These are phyloP conservation scores for Sander vitreus DNA, from an alignment of 2,113 vertebrate genomes.

Conservation along the genomic window DNA sequence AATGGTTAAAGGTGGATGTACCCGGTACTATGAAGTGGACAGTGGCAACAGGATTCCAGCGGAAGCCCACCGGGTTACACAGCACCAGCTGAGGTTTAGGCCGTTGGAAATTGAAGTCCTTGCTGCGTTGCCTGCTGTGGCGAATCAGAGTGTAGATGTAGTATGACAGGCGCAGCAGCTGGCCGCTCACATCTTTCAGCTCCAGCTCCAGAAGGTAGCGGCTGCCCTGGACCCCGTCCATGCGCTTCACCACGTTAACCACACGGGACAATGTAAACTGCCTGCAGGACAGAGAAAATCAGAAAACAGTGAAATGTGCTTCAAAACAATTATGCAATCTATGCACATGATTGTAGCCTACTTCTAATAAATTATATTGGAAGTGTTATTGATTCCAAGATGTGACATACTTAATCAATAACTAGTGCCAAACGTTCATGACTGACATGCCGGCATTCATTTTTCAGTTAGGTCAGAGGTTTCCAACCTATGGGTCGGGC, in stretches of 20 bases:
- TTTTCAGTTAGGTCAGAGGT: not conserved
- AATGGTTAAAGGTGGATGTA: conserved; percentile 50
- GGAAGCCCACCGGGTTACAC: conserved; percentile 91
- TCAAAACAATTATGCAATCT: not conserved
- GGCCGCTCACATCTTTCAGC: conserved; percentile 81
- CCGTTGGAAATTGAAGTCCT: not conserved
- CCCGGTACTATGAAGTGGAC: conserved; percentile 95
- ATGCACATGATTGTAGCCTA: not conserved
- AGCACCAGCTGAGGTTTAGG: conserved; percentile 73
- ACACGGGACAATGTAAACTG: conserved; percentile 87
- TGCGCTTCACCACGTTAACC: conserved; percentile 90
- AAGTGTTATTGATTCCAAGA: not conserved
- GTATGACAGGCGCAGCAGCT: conserved; percentile 86
- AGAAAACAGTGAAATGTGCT: not conserved
- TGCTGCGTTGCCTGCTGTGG: conserved; percentile 57
- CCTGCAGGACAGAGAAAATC: conserved; percentile 70
- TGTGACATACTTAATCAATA: not conserved
- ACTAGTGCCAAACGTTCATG: not conserved
- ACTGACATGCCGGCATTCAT: not conserved
- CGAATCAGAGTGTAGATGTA: conserved; percentile 85
- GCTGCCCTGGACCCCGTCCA: conserved; percentile 86
- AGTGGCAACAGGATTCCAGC: conserved; percentile 88
- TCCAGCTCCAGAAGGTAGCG: conserved; percentile 94
- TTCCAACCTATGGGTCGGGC: not conserved
- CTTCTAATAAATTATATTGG: not conserved